phyloP scores from a whole-genome alignment of 2,113 vertebrate genomes.

The Paratilapia polleni region DNA sequence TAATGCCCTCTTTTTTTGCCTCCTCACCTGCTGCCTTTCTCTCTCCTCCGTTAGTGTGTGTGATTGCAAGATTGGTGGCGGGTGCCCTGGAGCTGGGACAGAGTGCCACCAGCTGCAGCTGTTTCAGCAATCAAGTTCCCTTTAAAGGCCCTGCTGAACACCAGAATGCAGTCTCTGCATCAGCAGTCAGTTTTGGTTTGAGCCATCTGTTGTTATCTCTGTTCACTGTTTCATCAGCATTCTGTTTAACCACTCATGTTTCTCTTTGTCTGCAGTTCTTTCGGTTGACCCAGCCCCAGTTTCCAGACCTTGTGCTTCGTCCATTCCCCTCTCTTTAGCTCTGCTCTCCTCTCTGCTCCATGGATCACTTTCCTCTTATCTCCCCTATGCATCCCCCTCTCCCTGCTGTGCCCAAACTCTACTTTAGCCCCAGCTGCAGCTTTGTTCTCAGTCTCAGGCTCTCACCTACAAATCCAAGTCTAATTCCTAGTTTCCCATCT shows the following conservation, averaged over 20 bases:
- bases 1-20: background rate
- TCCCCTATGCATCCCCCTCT: too few species aligned
- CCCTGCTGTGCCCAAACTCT: too few species aligned
- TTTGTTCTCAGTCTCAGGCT: background rate
- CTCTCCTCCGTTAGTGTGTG: background rate
- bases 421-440: accelerated
- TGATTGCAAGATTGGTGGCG: background rate
- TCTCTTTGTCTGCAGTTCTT: background rate
- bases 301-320: background rate
- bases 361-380: too few species aligned
- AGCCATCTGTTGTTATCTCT: background rate
- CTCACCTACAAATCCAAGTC: background rate
- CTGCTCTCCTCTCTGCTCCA: too few species aligned
- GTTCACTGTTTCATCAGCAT: background rate
- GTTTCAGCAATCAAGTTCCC: background rate
- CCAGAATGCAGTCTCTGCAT: background rate
- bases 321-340: background rate
- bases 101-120: background rate
- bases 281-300: background rate
- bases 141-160: background rate
- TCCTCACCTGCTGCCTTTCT: too few species aligned
- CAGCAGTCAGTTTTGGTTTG: background rate
- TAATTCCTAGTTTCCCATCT: background rate
- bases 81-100: background rate
- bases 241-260: accelerated